Percentiles rank a stretch among this genome's conserved stretches.
Evolutionary conservation across 2,797 vertebrate genomes (phyloP).

Genomic region (Arnoldichthys spilopterus): DNA sequence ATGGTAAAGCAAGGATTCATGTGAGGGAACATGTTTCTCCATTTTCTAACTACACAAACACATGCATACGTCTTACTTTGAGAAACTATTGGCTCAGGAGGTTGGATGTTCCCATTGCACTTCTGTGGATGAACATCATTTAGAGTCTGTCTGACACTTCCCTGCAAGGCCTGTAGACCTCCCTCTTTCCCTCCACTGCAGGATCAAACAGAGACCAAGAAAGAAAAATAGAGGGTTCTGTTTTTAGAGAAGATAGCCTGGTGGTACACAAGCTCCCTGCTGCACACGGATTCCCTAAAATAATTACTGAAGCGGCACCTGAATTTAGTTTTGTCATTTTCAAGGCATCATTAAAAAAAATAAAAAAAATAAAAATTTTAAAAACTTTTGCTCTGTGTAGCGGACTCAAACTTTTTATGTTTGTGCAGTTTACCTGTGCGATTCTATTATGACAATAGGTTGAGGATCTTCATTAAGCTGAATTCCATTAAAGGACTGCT

Average conservation of each 20-base stretch:
- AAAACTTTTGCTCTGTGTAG: not conserved
- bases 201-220: constrained; percentile 32
- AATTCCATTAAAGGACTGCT: constrained; percentile 48
- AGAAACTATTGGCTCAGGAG: constrained; percentile 13
- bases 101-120: constrained; percentile 6
- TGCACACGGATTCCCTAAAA: not conserved
- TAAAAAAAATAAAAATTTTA: not conserved
- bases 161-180: constrained; percentile 24
- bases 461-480: constrained; percentile 24
- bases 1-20: not conserved
- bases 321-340: constrained; percentile 10
- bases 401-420: not conserved
- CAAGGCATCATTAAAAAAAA: not conserved
- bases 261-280: constrained; percentile 29
- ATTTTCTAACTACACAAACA: constrained; percentile 3
- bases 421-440: constrained; percentile 33
- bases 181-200: constrained; percentile 35
- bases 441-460: constrained; percentile 13
- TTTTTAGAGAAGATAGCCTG: constrained; percentile 25
- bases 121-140: constrained; percentile 31
- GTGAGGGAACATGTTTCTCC: not conserved
- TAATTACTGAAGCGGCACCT: constrained; percentile 18
- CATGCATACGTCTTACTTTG: constrained; percentile 31
- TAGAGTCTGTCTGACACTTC: constrained; percentile 38
- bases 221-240: not conserved